phyloP scores from a whole-genome alignment of 2,888 invertebrate genomes.

The Trissolcus brochymenae region DNA sequence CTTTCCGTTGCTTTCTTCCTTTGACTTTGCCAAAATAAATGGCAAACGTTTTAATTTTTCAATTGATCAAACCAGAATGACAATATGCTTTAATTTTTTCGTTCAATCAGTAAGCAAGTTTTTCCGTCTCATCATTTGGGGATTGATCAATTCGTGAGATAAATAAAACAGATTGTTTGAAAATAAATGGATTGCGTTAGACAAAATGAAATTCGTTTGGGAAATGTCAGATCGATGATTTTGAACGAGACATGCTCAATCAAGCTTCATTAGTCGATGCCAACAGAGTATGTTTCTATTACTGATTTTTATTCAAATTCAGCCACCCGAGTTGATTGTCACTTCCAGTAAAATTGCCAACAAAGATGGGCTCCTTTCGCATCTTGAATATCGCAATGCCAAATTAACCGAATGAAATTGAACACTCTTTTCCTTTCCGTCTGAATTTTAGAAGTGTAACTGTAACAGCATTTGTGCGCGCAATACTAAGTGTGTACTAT shows the following conservation, averaged over 20 bases:
- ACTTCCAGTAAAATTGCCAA: slow-evolving; percentile 11
- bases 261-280: slow-evolving; percentile 36
- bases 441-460: slow-evolving; percentile 57
- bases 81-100: too few relatives aligned
- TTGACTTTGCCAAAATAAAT: background rate
- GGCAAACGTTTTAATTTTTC: too few relatives aligned
- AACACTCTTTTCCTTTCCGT: too few relatives aligned
- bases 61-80: too few relatives aligned
- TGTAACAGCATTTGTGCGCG: slow-evolving; percentile 61
- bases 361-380: slow-evolving; percentile 18
- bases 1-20: slow-evolving; percentile 35
- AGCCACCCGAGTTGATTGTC: slow-evolving; percentile 59
- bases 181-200: background rate
- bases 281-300: slow-evolving; percentile 42
- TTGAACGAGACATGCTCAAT: slow-evolving; percentile 29
- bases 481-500: slow-evolving; percentile 69
- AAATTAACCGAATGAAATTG: too few relatives aligned
- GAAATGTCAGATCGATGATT: slow-evolving; percentile 9
- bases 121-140: too few relatives aligned
- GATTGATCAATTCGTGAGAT: background rate
- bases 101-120: too few relatives aligned
- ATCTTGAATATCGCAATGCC: slow-evolving; percentile 15
- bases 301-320: slow-evolving; percentile 67
- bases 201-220: background rate
- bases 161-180: slow-evolving; percentile 7